Evolutionary conservation across 2,113 vertebrate genomes (phyloP).

Genomic region (Pardalotus punctatus): DNA sequence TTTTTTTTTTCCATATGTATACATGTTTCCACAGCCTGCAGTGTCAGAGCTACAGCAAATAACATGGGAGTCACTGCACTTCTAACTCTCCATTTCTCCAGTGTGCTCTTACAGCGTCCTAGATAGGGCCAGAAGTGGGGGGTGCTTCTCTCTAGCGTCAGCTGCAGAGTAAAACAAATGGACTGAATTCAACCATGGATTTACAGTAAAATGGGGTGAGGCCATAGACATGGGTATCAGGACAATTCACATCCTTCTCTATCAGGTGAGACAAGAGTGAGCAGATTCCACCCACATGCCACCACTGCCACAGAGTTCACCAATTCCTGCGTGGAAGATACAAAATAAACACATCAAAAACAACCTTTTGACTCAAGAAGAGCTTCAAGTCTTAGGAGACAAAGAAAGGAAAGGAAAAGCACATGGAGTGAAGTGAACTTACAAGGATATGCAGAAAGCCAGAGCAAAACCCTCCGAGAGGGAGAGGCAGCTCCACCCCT

Average conservation of each 20-base stretch:
- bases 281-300: not conserved
- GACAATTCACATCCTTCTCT: not conserved
- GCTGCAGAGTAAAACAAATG: not conserved
- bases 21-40: not conserved
- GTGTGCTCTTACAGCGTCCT: not conserved
- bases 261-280: not conserved
- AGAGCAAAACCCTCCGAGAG: not conserved
- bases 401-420: not conserved
- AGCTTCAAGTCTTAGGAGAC: not conserved
- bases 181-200: not conserved
- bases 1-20: not conserved
- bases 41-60: not conserved
- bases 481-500: not conserved
- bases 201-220: not conserved
- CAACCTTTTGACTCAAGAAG: not conserved
- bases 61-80: fast-evolving
- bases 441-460: not conserved
- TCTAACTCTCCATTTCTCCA: not conserved
- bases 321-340: not conserved
- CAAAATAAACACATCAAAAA: not conserved
- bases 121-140: not conserved
- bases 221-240: not conserved
- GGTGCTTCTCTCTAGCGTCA: not conserved
- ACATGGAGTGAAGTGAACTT: not conserved
- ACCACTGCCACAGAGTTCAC: not conserved